A percentile compares a stretch with the other conserved stretches of the same genome.
phyloP scores from a whole-genome alignment of 1,140 invertebrate species.

The Tetranychus urticae region DNA sequence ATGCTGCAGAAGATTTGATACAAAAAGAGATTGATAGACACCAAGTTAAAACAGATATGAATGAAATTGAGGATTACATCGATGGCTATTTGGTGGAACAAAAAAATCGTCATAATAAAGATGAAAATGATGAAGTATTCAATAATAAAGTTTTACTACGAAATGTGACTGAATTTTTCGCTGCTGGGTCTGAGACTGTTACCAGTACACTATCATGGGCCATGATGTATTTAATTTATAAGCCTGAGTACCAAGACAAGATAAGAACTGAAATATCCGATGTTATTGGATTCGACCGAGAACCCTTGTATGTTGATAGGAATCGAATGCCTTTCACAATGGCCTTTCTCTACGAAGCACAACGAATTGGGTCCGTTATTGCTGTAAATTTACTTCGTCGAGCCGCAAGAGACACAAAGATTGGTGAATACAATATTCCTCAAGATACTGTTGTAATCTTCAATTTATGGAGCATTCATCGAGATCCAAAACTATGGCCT shows the following conservation, averaged over 20 bases:
- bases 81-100: constrained; percentile 56
- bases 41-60: constrained; percentile 37
- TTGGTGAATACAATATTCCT: constrained; percentile 8
- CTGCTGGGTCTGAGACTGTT: constrained; percentile 19
- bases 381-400: constrained; percentile 8
- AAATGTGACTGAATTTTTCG: constrained; percentile 13
- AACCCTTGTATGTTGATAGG: constrained; percentile 10
- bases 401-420: not conserved
- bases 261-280: constrained; percentile 17
- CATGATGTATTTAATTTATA: constrained; percentile 14
- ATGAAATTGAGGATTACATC: constrained; percentile 45
- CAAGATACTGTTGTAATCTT: constrained; percentile 29
- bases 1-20: not conserved
- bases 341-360: constrained; percentile 15
- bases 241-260: constrained; percentile 20
- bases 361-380: constrained; percentile 12
- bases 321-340: constrained; percentile 13
- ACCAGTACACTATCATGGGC: constrained; percentile 18
- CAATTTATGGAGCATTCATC: constrained; percentile 38
- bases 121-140: not conserved
- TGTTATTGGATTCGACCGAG: constrained; percentile 11
- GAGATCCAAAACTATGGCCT: constrained; percentile 36
- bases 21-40: constrained; percentile 40
- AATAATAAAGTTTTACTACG: constrained; percentile 7
- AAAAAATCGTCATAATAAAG: not conserved